Evolutionary conservation across 2,797 vertebrate genomes (phyloP).

Genomic region (Austrolebias charrua): DNA sequence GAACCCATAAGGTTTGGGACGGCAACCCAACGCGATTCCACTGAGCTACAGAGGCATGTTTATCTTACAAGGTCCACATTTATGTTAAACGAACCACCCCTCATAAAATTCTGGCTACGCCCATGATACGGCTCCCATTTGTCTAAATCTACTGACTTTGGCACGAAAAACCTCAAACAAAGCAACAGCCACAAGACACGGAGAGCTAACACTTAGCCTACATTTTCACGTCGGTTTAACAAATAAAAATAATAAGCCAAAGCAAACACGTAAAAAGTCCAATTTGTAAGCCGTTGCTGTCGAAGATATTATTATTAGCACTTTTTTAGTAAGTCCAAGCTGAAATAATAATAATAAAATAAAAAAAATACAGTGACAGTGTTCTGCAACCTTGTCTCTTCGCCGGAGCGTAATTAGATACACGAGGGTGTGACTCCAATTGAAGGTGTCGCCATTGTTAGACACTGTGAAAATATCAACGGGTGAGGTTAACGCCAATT

Average conservation of each 20-base stretch:
- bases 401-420: constrained; percentile 89
- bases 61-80: too few relatives aligned
- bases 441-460: constrained; percentile 96
- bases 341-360: constrained; percentile 86
- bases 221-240: neutral
- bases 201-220: constrained; percentile 1
- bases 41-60: too few relatives aligned
- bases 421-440: constrained; percentile 95
- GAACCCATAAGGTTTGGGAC: too few relatives aligned
- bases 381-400: constrained; percentile 88
- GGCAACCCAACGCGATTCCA: too few relatives aligned
- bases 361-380: constrained; percentile 76
- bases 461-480: constrained; percentile 97
- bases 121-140: constrained; percentile 55
- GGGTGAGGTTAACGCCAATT: constrained; percentile 96
- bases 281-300: constrained; percentile 9
- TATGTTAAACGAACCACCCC: too few relatives aligned
- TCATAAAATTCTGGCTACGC: too few relatives aligned
- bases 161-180: constrained; percentile 31
- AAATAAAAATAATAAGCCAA: constrained; percentile 1
- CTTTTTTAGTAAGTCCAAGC: constrained; percentile 58
- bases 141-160: constrained; percentile 39
- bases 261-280: constrained; percentile 34
- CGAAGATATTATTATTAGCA: constrained; percentile 54
- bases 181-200: too few relatives aligned